A percentile compares a stretch with the other conserved stretches of the same genome.
Conservation (phyloP, 2,797 vertebrate species). For the Rhynchotus rufescens region DNA sequence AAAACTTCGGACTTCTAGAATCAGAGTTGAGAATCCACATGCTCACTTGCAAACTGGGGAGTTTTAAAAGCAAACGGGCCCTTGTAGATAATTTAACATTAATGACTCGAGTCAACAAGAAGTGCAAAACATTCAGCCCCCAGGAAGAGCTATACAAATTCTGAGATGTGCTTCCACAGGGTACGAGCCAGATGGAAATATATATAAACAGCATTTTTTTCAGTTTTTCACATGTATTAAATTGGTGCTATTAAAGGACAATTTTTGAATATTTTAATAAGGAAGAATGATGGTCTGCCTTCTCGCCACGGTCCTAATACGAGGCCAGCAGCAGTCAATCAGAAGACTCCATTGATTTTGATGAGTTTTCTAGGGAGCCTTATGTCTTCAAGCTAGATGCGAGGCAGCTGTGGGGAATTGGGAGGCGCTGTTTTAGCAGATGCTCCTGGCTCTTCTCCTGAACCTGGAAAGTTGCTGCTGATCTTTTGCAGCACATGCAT, state of each 20-base stretch:
- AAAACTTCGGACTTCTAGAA: conserved; percentile 60
- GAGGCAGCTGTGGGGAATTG: not conserved
- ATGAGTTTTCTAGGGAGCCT: not conserved
- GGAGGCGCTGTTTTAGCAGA: not conserved
- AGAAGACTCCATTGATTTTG: not conserved
- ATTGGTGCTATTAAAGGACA: conserved; percentile 10
- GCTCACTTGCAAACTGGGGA: conserved; percentile 41
- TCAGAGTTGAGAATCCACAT: conserved; percentile 1
- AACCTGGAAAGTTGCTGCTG: not conserved
- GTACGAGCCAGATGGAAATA: conserved; percentile 48
- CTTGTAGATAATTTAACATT: conserved; percentile 63
- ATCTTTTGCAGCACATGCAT: not conserved
- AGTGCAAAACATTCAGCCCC: conserved; percentile 17
- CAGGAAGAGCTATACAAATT: not conserved
- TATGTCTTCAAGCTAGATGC: not conserved
- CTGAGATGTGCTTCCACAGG: conserved; percentile 15
- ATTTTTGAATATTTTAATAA: not conserved
- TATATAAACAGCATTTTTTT: not conserved
- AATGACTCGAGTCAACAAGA: conserved; percentile 63
- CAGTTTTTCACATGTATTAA: not conserved
- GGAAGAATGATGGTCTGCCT: not conserved
- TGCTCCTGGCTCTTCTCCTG: not conserved
- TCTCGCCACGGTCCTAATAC: not conserved
- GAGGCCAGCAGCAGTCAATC: not conserved
- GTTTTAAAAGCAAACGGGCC: conserved; percentile 64